Base-by-base conservation (phyloP, 1,140 invertebrate genomes). In the Papilio machaon region DNA sequence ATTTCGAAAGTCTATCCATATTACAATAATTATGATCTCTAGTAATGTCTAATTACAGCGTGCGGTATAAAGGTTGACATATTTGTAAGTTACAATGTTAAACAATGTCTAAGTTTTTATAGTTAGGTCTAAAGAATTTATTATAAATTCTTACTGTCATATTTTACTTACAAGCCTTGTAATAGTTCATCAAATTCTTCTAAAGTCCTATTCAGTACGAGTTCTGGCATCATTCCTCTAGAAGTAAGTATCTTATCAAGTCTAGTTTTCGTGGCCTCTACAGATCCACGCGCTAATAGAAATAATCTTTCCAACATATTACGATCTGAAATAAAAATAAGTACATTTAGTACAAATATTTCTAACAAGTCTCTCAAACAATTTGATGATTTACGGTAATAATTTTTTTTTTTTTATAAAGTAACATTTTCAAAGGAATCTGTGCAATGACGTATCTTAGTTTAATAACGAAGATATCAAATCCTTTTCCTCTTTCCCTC, bases 181-280 rank as follows among this genome's bases (percentile, higher is more conserved):
- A 81, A 83, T 35, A 91, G 70, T 19, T 84, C 84, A 19, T 85
- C 75, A 67, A 91, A 88, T 43, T 92, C 90, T 47, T 90, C 82
- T 2, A 88, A 49, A 79, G 79, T 87, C 38, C 80, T 84, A 60
- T 87, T 80, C 11, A 86, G 30, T 30, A 75, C 85, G 17, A 92
- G 46, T 23, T 92, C 88, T 0, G 90, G 87, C 85, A 90, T 86
- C 89, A 92, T 82, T 43, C 84, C 85, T 79, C 87, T 85, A 4
- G 83, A 84, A 8, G 91, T 92, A n/a, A 88, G 82, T 19, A 90
- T 67, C 81, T 86, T 91, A 35, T 92, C 91, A 8, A 92, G 85
- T 82, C 85, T 88, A 15, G 52, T 82, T 81, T 92, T 92, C 0
- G 91, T 87, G 9, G 74, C 84, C 81, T 92, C 91, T 0, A 90